Conservation (phyloP, 2,797 vertebrate genomes). For the Sylvilagus floridanus region DNA sequence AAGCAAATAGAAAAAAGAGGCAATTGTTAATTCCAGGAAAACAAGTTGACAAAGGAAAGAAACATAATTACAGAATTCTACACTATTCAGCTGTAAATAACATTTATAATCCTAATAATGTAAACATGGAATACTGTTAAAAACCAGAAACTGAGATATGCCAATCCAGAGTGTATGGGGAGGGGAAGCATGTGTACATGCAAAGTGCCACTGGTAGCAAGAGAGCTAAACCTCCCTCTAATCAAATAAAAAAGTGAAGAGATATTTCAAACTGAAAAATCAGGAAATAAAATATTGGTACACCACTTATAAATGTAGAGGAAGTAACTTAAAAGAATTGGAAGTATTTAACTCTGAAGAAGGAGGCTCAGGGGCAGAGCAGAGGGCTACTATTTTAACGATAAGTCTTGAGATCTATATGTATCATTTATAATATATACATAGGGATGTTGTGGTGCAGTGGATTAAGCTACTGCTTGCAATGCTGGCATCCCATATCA, state of each 20-base stretch:
- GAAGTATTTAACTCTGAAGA: constrained; percentile 68
- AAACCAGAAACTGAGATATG: constrained; percentile 49
- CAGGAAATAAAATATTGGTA: constrained; percentile 44
- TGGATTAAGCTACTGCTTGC: too few species aligned
- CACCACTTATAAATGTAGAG: constrained; percentile 56
- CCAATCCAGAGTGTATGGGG: not conserved
- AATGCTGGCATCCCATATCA: too few species aligned
- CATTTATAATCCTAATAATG: constrained; percentile 55
- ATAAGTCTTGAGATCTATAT: constrained; percentile 18
- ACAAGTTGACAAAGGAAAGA: constrained; percentile 56
- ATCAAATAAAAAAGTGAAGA: constrained; percentile 61
- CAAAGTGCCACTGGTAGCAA: constrained; percentile 30
- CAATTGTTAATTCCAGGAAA: constrained; percentile 68
- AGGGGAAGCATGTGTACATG: not conserved
- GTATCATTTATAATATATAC: not conserved
- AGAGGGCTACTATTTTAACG: constrained; percentile 53
- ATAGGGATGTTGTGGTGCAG: not conserved
- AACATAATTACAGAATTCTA: constrained; percentile 54
- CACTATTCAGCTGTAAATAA: constrained; percentile 49
- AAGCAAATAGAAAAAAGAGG: constrained; percentile 41
- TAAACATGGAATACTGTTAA: constrained; percentile 54
- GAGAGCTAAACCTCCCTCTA: constrained; percentile 49
- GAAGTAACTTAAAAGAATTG: constrained; percentile 47
- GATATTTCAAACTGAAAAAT: constrained; percentile 65
- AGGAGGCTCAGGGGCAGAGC: constrained; percentile 35